A percentile compares a stretch with the other conserved stretches of the same genome.
These are phyloP conservation scores for Xiphophorus hellerii DNA, from an alignment of 2,113 vertebrate genomes.

Conservation along the genomic window DNA sequence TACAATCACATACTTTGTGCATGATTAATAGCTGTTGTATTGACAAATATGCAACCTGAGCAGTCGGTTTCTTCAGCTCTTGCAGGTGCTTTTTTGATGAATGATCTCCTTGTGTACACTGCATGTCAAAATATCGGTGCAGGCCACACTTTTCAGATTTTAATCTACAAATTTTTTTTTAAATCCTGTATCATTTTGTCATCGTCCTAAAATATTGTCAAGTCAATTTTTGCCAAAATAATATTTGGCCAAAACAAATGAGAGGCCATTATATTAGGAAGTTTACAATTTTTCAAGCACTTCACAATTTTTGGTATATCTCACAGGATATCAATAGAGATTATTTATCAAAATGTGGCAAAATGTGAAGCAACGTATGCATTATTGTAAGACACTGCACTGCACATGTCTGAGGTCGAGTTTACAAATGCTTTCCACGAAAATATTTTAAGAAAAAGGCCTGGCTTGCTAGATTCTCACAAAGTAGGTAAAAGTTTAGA, in stretches of 20 bases:
- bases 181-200: too few species aligned
- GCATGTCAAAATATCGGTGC: neutral
- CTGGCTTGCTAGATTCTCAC: slow-evolving; percentile 46
- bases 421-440: slow-evolving; percentile 7
- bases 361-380: neutral
- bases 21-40: neutral
- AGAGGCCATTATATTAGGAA: too few species aligned
- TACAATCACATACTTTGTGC: neutral
- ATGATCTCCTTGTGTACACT: neutral
- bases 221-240: too few species aligned
- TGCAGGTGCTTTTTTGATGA: neutral
- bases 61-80: neutral
- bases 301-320: neutral
- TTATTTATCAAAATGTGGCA: neutral
- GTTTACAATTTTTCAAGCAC: neutral
- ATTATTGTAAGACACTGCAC: neutral
- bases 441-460: slow-evolving; percentile 22
- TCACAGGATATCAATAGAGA: neutral
- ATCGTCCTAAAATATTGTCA: too few species aligned
- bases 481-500: slow-evolving; percentile 53
- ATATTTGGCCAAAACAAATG: too few species aligned
- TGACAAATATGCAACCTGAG: too few species aligned
- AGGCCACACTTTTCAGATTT: neutral
- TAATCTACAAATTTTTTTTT: neutral
- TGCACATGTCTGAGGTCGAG: slow-evolving; percentile 10